phyloP scores from a whole-genome alignment of 2,797 vertebrate species.

The Lycodopsis pacificus region DNA sequence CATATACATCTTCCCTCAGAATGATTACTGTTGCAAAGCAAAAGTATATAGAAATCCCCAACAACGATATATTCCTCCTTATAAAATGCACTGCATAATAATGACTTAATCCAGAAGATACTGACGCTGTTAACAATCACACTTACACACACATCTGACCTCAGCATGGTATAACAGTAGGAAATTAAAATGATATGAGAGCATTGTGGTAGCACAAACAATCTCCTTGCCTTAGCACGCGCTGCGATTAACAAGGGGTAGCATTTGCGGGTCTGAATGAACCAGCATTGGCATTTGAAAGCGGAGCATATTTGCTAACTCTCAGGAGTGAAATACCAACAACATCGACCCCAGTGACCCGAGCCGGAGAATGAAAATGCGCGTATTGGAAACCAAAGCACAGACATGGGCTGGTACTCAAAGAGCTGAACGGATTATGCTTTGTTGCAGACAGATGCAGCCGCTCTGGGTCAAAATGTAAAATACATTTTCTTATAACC shows the following conservation, averaged over 20 bases:
- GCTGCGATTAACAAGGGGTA: not conserved
- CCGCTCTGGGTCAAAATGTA: conserved; percentile 22
- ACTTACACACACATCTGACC: not conserved
- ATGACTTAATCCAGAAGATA: not conserved
- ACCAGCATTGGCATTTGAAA: not conserved
- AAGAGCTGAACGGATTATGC: conserved; percentile 11
- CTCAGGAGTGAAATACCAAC: conserved; percentile 11
- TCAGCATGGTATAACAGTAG: not conserved
- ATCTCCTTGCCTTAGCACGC: not conserved
- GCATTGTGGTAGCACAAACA: too few species aligned
- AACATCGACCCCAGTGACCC: not conserved
- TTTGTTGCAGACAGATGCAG: not conserved
- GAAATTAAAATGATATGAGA: not conserved
- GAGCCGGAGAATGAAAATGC: conserved; percentile 3
- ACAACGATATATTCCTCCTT: not conserved
- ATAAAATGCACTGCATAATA: not conserved
- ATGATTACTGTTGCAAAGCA: not conserved
- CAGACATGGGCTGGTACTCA: not conserved
- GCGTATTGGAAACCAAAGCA: conserved; percentile 3
- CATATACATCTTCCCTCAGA: not conserved
- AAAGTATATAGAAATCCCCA: not conserved
- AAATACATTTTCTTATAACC: conserved; percentile 12
- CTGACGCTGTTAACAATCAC: not conserved
- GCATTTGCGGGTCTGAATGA: not conserved
- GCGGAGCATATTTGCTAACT: not conserved